Base-by-base conservation (phyloP, 2,113 vertebrate genomes). In the Brachirus orientalis region DNA sequence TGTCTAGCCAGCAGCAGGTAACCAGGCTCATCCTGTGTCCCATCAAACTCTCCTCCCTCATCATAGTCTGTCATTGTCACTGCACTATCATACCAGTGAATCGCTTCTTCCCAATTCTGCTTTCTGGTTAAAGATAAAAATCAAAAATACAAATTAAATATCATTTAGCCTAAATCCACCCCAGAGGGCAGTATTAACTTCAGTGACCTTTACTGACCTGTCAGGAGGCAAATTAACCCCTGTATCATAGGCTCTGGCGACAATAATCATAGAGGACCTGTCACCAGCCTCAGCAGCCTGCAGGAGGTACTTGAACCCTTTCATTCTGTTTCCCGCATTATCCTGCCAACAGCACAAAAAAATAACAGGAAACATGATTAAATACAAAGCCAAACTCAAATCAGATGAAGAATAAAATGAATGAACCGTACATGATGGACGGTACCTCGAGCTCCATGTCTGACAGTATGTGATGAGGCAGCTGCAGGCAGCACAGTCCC, bases 41-140 rank as follows among this genome's bases (percentile, higher is more conserved):
- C 97, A 0, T 99, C 95, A 0, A 94, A 99, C 88, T 98, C 97
- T 2, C 98, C 98, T 0, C 96, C 96, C 60, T 99, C 97, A 0
- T 99, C 98, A 0, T 91, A 95, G 74, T 99, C 98, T 0, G 90
- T 95, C 88, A 94, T 99, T 87, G 96, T 96, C 55, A 99, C 81
- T 0, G 88, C 95, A 0, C 86, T 87, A 7, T 90, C 87, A 61
- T 98, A 99, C 97, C 97, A 99, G 77, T 73, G 86, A 36, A 98
- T 69, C 0, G 98, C 96, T 63, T 96, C 93, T 4, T 79, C 72
- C 98, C 98, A 99, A 80, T 97, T 90, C 80, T 44, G 94, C 45
- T 67, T 82, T 79, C 98, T 99, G 87, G 9, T 41, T 6, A 9
- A 2, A n/a, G 0, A 62, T 5, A 62, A 55, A 59, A 2, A 33